phyloP scores from a whole-genome alignment of 2,797 vertebrate species.

The Enteromius viviparus region DNA sequence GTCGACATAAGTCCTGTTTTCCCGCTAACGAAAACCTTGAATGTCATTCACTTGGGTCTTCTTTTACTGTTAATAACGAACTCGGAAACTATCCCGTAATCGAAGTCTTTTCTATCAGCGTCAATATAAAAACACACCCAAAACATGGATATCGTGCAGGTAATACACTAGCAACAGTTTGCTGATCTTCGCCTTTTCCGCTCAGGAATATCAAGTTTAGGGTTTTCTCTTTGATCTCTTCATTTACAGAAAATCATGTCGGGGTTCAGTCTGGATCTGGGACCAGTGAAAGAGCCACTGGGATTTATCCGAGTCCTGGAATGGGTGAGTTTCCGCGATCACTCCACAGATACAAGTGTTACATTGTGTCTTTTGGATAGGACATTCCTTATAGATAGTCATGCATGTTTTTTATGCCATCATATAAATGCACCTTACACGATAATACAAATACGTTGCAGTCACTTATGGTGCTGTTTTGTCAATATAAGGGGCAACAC shows the following conservation, averaged over 20 bases:
- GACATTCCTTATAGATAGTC: too few relatives aligned
- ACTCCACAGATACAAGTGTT: neutral
- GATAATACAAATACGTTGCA: neutral
- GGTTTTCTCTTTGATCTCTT: constrained; percentile 27
- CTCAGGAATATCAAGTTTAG: neutral
- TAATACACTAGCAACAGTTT: constrained; percentile 14
- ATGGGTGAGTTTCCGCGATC: constrained; percentile 72
- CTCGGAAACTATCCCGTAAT: neutral
- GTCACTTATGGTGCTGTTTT: constrained; percentile 32
- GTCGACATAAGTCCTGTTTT: constrained; percentile 39
- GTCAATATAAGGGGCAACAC: constrained; percentile 39
- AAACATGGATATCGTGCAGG: constrained; percentile 58
- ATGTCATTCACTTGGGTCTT: constrained; percentile 1
- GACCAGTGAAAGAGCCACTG: constrained; percentile 79
- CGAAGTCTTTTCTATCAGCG: neutral
- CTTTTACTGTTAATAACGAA: neutral
- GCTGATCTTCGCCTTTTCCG: neutral
- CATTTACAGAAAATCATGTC: constrained; percentile 66
- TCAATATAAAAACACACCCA: neutral
- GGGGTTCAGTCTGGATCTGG: constrained; percentile 75
- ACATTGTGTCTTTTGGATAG: neutral
- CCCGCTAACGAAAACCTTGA: neutral
- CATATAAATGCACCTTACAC: neutral
- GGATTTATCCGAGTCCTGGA: constrained; percentile 81
- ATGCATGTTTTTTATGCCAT: neutral